Conservation (phyloP, 2,888 invertebrate genomes). For the Eretmocerus hayati region DNA sequence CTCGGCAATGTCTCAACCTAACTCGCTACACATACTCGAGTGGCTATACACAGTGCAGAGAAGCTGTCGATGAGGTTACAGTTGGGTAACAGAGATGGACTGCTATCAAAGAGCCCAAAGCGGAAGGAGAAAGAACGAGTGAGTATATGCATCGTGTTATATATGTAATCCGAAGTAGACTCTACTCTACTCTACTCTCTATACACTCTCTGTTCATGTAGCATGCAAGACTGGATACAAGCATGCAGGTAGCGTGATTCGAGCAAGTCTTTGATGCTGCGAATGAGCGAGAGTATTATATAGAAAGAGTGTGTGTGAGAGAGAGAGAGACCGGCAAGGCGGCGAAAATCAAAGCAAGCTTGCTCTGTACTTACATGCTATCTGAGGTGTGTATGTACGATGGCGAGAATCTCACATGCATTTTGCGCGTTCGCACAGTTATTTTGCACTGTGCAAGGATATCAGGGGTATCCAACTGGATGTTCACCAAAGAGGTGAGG, state of each 20-base stretch:
- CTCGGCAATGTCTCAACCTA: not conserved
- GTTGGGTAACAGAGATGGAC: not conserved
- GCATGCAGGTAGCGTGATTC: not conserved
- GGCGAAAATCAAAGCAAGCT: constrained; percentile 21
- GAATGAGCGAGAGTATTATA: too few species aligned
- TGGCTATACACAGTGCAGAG: not conserved
- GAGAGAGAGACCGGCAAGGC: constrained; percentile 9
- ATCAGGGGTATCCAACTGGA: too few species aligned
- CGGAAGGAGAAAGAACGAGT: constrained; percentile 7
- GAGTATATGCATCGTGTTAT: too few species aligned
- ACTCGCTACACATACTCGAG: not conserved
- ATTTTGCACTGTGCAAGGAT: too few species aligned
- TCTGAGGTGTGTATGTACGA: constrained; percentile 6
- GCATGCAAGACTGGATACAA: too few species aligned
- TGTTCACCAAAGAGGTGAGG: too few species aligned
- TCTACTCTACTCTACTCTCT: too few species aligned
- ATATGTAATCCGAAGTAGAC: too few species aligned
- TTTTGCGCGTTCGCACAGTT: too few species aligned
- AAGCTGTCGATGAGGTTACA: not conserved
- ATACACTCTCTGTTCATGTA: too few species aligned
- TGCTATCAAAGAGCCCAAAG: constrained; percentile 11
- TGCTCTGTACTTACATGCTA: constrained; percentile 3
- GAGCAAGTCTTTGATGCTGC: constrained; percentile 7
- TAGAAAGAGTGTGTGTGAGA: not conserved
- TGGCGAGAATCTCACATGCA: constrained; percentile 10